Conservation (phyloP, 2,797 vertebrate genomes). For the Peromyscus attwateri region DNA sequence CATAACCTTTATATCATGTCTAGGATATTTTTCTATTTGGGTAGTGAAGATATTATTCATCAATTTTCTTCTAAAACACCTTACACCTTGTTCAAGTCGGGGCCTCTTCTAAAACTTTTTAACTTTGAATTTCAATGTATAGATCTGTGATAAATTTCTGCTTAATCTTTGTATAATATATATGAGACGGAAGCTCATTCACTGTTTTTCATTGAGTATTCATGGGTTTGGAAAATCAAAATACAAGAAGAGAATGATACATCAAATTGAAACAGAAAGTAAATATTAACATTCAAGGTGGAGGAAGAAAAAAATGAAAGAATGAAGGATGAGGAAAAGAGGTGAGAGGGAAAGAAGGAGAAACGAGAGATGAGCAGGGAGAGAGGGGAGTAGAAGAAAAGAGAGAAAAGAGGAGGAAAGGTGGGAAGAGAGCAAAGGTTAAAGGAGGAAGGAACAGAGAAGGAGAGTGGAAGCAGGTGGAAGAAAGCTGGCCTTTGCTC, state of each 20-base stretch:
- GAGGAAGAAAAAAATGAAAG: neutral
- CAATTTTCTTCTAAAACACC: neutral
- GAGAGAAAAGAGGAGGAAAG: neutral
- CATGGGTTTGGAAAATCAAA: neutral
- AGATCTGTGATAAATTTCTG: neutral
- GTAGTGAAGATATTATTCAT: neutral
- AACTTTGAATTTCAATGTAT: neutral
- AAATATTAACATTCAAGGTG: neutral
- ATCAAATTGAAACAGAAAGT: neutral
- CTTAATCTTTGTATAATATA: neutral
- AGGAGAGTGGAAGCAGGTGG: neutral
- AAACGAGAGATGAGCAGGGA: neutral
- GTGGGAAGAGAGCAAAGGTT: neutral
- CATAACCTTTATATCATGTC: neutral
- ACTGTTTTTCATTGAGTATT: neutral
- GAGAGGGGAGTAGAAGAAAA: neutral
- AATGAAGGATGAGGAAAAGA: neutral
- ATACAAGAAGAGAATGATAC: neutral
- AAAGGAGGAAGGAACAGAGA: neutral
- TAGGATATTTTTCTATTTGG: neutral
- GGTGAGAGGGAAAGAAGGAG: neutral
- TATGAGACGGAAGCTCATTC: neutral
- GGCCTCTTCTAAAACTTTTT: neutral
- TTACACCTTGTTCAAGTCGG: neutral
- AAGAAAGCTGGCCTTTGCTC: neutral